These are phyloP conservation scores for Nannoperca australis DNA, from an alignment of 2,797 vertebrate genomes.

Conservation along the genomic window DNA sequence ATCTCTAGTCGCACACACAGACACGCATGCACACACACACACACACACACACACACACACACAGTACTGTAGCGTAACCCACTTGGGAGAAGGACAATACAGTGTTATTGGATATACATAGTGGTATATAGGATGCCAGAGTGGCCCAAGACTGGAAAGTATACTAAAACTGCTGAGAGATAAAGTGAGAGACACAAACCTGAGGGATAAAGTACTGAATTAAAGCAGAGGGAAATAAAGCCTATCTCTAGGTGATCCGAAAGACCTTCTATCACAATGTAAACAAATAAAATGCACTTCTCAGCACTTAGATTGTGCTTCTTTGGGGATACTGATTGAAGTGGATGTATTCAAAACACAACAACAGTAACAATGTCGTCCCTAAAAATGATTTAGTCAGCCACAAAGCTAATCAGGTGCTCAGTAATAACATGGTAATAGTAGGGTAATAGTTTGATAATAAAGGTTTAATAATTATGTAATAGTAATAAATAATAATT, in stretches of 20 bases:
- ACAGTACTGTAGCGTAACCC: slow-evolving; percentile 41
- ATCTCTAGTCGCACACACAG: slow-evolving; percentile 30
- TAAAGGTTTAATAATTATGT: no score
- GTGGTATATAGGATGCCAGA: background rate
- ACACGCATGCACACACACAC: background rate
- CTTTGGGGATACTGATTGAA: background rate
- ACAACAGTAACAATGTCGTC: background rate
- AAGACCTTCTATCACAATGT: background rate
- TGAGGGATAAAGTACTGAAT: slow-evolving; percentile 5
- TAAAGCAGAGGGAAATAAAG: slow-evolving; percentile 2
- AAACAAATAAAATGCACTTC: background rate
- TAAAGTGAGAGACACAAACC: background rate
- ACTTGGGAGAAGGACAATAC: slow-evolving; percentile 2
- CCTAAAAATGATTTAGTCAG: background rate
- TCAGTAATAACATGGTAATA: background rate
- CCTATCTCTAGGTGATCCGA: background rate
- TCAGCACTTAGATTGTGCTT: background rate
- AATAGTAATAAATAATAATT: no score
- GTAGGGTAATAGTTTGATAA: no score
- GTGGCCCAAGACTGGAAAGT: background rate
- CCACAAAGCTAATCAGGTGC: background rate
- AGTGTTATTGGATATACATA: background rate
- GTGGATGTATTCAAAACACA: background rate
- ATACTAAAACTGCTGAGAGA: slow-evolving; percentile 17
- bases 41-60: slow-evolving; percentile 11